These are phyloP conservation scores for Clusia tigrina DNA, from an alignment of 2,888 invertebrate genomes.

Conservation along the genomic window DNA sequence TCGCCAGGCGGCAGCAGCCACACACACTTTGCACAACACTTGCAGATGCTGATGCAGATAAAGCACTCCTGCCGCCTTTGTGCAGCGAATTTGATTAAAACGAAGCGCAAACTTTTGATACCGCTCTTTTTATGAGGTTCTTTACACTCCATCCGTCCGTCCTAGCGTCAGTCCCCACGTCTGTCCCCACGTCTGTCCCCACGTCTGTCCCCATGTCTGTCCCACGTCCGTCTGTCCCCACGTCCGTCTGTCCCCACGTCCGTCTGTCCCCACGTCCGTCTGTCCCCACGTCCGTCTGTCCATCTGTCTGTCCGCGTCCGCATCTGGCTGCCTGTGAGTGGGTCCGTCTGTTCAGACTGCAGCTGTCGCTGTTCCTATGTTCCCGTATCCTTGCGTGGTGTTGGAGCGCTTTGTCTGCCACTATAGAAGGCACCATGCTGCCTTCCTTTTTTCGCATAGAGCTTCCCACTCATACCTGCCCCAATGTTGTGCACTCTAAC, in stretches of 20 bases:
- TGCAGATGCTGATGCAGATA: not conserved
- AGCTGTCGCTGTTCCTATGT: not conserved
- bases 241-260: not conserved
- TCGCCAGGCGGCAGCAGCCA: too few species aligned
- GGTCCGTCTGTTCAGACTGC: not conserved
- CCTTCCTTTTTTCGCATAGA: too few species aligned
- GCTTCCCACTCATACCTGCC: too few species aligned
- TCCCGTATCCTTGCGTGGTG: too few species aligned
- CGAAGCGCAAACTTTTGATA: slow-evolving; percentile 35
- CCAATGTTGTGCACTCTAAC: not conserved
- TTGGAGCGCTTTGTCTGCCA: too few species aligned
- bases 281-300: not conserved
- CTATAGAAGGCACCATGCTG: too few species aligned
- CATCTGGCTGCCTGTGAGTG: not conserved
- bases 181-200: not conserved
- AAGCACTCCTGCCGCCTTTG: not conserved
- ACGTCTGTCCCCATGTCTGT: not conserved
- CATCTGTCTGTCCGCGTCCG: not conserved
- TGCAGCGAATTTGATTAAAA: slow-evolving; percentile 39
- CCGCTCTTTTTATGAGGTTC: slow-evolving; percentile 11
- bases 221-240: not conserved
- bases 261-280: too few species aligned
- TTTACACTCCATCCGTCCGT: too few species aligned
- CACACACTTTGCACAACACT: not conserved
- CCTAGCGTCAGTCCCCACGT: not conserved